A percentile compares a stretch with the other conserved stretches of the same genome.
phyloP scores from a whole-genome alignment of 2,797 vertebrate species.

The Falco novaeseelandiae region DNA sequence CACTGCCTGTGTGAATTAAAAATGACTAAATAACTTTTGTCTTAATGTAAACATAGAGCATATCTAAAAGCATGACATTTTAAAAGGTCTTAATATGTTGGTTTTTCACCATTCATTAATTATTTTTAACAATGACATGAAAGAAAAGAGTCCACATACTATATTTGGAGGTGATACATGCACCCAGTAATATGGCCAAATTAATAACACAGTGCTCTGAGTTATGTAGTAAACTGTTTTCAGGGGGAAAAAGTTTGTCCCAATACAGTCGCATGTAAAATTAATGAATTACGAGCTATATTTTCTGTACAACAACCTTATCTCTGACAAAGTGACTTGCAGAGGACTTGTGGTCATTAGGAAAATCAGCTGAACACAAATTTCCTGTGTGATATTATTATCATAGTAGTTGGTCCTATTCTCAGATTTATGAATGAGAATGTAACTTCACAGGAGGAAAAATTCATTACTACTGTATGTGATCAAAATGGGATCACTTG shows the following conservation, averaged over 20 bases:
- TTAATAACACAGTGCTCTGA: background rate
- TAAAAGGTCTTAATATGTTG: background rate
- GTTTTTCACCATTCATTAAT: background rate
- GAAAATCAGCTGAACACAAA: background rate
- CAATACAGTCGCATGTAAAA: background rate
- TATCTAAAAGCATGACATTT: background rate
- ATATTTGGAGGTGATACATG: background rate
- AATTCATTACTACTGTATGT: background rate
- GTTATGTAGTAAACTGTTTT: background rate
- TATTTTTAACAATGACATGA: background rate
- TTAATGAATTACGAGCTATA: background rate
- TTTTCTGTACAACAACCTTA: background rate
- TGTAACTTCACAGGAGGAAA: background rate
- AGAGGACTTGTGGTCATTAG: background rate
- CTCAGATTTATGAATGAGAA: background rate
- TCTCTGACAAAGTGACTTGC: background rate
- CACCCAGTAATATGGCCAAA: background rate
- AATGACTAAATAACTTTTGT: accelerated
- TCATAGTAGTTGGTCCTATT: background rate
- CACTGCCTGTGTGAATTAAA: background rate
- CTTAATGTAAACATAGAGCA: background rate
- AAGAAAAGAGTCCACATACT: background rate
- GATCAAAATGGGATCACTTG: background rate
- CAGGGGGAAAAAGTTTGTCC: background rate
- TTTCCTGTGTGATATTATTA: background rate